A percentile compares a stretch with the other conserved stretches of the same genome.
Evolutionary conservation across 2,888 invertebrate species (phyloP).

Genomic region (Fragum fragum): DNA sequence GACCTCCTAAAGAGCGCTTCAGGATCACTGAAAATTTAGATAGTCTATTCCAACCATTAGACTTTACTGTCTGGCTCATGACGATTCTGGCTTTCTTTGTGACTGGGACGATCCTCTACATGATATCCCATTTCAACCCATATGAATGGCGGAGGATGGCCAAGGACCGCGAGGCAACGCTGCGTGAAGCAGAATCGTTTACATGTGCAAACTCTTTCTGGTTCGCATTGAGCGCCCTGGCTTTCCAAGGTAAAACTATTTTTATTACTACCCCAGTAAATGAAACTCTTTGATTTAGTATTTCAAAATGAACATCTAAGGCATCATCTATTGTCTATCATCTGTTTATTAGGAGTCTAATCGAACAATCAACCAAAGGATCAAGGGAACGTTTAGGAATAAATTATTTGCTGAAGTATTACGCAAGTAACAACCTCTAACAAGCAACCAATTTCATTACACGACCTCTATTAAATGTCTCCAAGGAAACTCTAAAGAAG

Average conservation of each 20-base stretch:
- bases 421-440: too few species aligned
- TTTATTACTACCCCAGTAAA: too few species aligned
- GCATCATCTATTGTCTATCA: too few species aligned
- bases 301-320: too few species aligned
- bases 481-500: too few species aligned
- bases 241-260: constrained; percentile 80
- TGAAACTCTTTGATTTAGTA: too few species aligned
- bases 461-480: too few species aligned
- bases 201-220: constrained; percentile 81
- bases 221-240: constrained; percentile 76
- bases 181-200: constrained; percentile 81
- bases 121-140: constrained; percentile 79
- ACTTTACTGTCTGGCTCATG: constrained; percentile 78
- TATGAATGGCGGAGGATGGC: constrained; percentile 81
- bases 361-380: too few species aligned
- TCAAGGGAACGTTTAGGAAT: too few species aligned
- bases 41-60: constrained; percentile 73
- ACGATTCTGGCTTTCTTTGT: constrained; percentile 74
- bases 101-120: constrained; percentile 76
- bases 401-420: too few species aligned
- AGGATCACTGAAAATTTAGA: constrained; percentile 69
- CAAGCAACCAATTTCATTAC: too few species aligned
- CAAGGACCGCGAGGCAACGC: constrained; percentile 76
- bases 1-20: constrained; percentile 62
- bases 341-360: too few species aligned